Percentiles rank a stretch among this genome's conserved stretches.
Evolutionary conservation across 37 sponge, comb jelly and placozoan genomes (phyloP).

Genomic region (Amphimedon queenslandica): DNA sequence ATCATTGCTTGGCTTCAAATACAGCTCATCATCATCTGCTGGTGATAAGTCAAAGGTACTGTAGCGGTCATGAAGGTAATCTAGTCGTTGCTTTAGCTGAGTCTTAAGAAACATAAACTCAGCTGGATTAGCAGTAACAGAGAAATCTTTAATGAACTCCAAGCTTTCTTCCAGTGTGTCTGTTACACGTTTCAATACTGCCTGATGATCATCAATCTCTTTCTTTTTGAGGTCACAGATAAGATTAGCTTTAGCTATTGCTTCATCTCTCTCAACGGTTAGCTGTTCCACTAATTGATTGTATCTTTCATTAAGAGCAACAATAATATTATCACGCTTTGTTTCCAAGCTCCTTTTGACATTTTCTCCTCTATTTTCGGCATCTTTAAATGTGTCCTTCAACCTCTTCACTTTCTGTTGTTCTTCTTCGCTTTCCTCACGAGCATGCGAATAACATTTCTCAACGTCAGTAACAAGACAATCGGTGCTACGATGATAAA

Average conservation of each 20-base stretch:
- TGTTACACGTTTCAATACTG: neutral
- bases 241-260: neutral
- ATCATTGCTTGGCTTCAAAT: neutral
- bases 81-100: neutral
- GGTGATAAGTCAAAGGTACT: neutral
- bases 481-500: neutral
- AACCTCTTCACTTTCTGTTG: neutral
- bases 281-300: neutral
- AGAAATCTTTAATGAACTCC: neutral
- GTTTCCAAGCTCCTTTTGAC: neutral
- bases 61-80: neutral
- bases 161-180: neutral
- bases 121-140: neutral
- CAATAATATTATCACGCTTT: neutral
- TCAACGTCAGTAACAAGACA: neutral
- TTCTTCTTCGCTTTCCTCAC: neutral
- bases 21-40: neutral
- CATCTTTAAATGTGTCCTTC: neutral
- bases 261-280: neutral
- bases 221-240: neutral
- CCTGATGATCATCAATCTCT: neutral
- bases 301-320: neutral
- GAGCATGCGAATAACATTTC: neutral
- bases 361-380: neutral
- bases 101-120: neutral